A percentile compares a stretch with the other conserved stretches of the same genome.
These are phyloP conservation scores for Achlya flavicornis DNA, from an alignment of 2,888 invertebrate species.

Conservation along the genomic window DNA sequence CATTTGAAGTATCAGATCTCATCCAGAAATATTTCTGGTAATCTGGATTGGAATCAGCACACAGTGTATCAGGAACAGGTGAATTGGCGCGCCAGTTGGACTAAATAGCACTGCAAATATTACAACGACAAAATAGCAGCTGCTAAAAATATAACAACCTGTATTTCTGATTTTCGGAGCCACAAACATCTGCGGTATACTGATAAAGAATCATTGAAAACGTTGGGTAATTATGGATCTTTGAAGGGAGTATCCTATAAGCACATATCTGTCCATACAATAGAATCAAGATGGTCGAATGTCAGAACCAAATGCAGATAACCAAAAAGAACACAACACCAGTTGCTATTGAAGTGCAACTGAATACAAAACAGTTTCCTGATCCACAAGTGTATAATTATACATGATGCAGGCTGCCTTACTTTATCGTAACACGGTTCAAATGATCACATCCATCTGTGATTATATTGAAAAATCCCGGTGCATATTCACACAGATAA, in stretches of 20 bases:
- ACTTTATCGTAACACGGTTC: background rate
- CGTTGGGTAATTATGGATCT: too few relatives aligned
- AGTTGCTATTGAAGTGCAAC: too few relatives aligned
- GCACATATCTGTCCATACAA: too few relatives aligned
- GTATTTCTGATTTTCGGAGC: too few relatives aligned
- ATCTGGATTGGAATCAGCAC: background rate
- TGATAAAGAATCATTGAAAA: background rate
- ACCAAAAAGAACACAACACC: too few relatives aligned
- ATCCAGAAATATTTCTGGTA: background rate
- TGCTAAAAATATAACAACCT: background rate
- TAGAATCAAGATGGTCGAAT: too few relatives aligned
- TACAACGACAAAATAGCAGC: background rate
- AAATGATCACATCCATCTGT: conserved; percentile 7
- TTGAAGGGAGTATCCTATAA: too few relatives aligned
- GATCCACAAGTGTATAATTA: background rate
- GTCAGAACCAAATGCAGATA: too few relatives aligned
- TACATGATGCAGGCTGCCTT: background rate
- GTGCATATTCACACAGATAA: conserved; percentile 1
- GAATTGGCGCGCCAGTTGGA: background rate
- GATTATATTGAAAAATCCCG: conserved; percentile 11
- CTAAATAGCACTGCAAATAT: background rate
- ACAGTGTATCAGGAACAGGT: background rate
- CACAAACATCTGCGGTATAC: background rate
- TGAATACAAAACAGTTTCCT: background rate
- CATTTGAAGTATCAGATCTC: too few relatives aligned